phyloP scores from a whole-genome alignment of 2,113 vertebrate species.

The Odocoileus virginianus region DNA sequence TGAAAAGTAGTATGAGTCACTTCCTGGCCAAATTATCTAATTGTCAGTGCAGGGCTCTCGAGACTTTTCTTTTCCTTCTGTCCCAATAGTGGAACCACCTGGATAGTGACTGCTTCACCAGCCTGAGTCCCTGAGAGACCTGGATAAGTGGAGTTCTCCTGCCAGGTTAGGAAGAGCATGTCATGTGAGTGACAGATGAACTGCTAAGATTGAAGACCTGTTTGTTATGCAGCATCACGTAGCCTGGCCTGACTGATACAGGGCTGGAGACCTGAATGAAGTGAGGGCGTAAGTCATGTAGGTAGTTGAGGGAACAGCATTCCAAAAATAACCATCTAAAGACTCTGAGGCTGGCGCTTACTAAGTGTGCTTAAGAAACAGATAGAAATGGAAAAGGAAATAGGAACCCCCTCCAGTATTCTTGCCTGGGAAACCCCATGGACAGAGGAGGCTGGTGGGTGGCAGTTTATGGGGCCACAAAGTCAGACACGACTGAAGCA shows the following conservation, averaged over 20 bases:
- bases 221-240: neutral
- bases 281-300: neutral
- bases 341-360: neutral
- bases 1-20: neutral
- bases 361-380: neutral
- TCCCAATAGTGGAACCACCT: neutral
- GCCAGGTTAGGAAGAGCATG: neutral
- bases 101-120: neutral
- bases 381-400: neutral
- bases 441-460: neutral
- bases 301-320: neutral
- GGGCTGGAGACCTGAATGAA: neutral
- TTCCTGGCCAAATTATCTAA: neutral
- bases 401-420: neutral
- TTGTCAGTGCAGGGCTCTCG: neutral
- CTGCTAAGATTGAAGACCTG: neutral
- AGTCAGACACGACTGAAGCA: neutral
- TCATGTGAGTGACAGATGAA: neutral
- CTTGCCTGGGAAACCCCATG: neutral
- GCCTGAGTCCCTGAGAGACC: neutral
- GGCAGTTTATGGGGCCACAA: neutral
- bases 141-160: neutral
- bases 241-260: neutral
- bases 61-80: neutral
- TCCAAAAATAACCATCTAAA: neutral